Base-by-base conservation (phyloP, 1,140 invertebrate species). In the Penaeus vannamei region DNA sequence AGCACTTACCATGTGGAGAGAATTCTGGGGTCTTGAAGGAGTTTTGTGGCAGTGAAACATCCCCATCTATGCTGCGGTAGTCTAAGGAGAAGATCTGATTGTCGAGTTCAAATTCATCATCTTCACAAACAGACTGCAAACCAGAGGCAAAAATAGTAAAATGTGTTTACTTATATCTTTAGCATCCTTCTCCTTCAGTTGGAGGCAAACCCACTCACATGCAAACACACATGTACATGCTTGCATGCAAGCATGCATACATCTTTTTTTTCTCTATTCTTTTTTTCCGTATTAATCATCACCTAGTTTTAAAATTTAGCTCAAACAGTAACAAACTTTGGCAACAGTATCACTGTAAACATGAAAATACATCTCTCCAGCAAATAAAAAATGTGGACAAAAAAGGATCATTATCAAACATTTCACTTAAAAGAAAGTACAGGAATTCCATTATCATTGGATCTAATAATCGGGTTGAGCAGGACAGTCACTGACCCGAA, bases 81-180 rank as follows among this genome's bases (percentile, higher is more conserved):
- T 97, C 96, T 89, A 97, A 94, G 92, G 95, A 96, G 93, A 97
- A 97, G 81, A 97, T 94, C 92, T 96, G 95, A 92, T 96, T 96
- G 93, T 97, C 96, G 92, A 97, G 95, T 93, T 96, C 96, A 92
- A 97, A 97, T 92, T 97, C 96, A 92, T 97, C 97, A 91, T 97
- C 96, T 91, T 95, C 95, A 92, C 96, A 96, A 90, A 95, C 94
- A 89, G 93, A 93, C 94, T 95, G 92, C 87, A 94, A 93, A 69
- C 60, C 32, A 80, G 84, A 91, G 20, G 64, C 20, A 60, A 90
- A 83, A n/a, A n/a, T n/a, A 90, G 42, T 72, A 72, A 22, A 19
- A 72, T 26, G 32, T 72, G 66, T 72, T 26, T 17, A 1, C 12
- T 22, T 26, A 72, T 72, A 20, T 72, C n/a, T 19, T 29, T 20